Conservation (phyloP, 2,113 vertebrate genomes). For the Oreocharis arfaki region DNA sequence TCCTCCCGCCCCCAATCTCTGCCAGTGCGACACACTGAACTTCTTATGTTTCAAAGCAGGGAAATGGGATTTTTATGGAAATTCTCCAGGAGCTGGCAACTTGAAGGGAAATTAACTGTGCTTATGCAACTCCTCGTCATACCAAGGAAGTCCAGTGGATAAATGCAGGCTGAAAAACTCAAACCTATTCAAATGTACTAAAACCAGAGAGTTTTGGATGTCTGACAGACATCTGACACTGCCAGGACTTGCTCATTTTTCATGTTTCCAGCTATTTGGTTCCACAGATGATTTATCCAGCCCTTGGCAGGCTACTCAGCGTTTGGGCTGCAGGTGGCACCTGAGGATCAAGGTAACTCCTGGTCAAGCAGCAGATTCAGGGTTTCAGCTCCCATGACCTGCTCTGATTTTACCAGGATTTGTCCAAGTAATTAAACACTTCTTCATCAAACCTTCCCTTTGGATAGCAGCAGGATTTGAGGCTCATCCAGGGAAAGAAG, state of each 20-base stretch:
- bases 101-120: neutral
- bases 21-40: neutral
- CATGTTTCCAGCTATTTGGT: neutral
- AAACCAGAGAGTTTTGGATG: neutral
- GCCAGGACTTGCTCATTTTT: neutral
- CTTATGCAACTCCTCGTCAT: neutral
- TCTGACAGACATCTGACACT: neutral
- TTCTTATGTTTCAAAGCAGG: rapidly evolving
- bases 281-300: neutral
- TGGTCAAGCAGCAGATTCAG: neutral
- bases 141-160: neutral
- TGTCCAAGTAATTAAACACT: neutral
- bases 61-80: neutral
- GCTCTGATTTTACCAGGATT: neutral
- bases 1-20: neutral
- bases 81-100: neutral
- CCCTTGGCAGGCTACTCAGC: neutral
- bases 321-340: neutral
- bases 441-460: neutral
- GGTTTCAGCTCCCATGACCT: neutral
- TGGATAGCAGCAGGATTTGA: neutral
- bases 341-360: neutral
- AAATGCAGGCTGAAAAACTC: neutral
- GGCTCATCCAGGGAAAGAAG: neutral
- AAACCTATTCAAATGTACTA: neutral